Percentiles rank a stretch among this genome's conserved stretches.
Conservation (phyloP, 2,797 vertebrate genomes). For the Gallirallus australis region DNA sequence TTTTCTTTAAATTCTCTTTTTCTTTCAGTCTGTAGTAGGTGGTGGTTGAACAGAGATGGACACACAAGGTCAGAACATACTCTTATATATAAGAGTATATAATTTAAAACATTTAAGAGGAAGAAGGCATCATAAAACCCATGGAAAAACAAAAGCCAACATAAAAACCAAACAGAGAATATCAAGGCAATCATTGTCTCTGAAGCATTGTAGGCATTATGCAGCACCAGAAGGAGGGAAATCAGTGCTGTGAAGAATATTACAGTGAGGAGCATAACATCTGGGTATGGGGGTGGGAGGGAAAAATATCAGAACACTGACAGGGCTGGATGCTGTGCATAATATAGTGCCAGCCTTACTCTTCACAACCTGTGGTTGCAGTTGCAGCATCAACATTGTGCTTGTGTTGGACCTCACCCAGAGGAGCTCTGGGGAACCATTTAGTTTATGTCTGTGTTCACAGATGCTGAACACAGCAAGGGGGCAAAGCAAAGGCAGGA, state of each 20-base stretch:
- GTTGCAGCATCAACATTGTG: background rate
- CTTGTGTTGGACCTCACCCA: background rate
- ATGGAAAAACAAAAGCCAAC: background rate
- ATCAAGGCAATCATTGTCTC: background rate
- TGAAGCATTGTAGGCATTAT: background rate
- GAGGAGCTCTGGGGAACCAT: background rate
- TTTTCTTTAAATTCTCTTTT: conserved; percentile 6
- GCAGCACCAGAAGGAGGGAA: background rate
- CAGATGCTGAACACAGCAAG: background rate
- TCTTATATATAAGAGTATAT: too few relatives aligned
- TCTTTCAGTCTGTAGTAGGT: background rate
- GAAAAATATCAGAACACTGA: background rate
- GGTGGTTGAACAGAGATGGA: background rate
- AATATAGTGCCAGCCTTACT: background rate
- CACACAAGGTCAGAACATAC: background rate
- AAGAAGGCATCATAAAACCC: background rate
- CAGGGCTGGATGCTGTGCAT: background rate
- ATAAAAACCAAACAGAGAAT: background rate
- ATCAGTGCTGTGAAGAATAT: background rate
- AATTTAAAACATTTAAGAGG: background rate
- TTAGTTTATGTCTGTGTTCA: background rate
- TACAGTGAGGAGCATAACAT: background rate
- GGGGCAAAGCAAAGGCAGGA: background rate
- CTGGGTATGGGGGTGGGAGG: background rate
- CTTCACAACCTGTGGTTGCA: background rate